Conservation (phyloP, 2,888 invertebrate species). For the Eretmocerus hayati region DNA sequence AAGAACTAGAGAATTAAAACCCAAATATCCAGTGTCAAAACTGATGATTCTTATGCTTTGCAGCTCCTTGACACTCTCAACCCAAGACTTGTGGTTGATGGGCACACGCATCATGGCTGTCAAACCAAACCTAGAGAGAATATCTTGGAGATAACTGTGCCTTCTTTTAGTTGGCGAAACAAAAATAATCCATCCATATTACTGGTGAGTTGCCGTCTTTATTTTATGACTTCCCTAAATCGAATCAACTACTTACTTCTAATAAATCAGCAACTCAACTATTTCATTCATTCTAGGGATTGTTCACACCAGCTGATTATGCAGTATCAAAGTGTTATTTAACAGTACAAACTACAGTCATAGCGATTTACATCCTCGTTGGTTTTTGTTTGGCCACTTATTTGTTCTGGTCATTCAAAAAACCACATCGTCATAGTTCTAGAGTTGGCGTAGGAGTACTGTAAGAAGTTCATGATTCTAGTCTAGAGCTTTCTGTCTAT, state of each 20-base stretch:
- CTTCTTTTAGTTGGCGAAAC: slow-evolving; percentile 96
- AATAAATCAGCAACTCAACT: slow-evolving; percentile 1
- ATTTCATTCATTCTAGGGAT: slow-evolving; percentile 54
- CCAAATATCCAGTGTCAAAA: too few species aligned
- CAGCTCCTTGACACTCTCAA: slow-evolving; percentile 55
- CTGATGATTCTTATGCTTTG: too few species aligned
- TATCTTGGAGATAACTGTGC: slow-evolving; percentile 71
- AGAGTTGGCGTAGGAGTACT: too few species aligned
- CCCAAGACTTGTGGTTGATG: slow-evolving; percentile 78
- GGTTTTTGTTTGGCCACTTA: too few species aligned
- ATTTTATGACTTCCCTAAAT: too few species aligned
- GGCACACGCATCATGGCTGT: slow-evolving; percentile 93
- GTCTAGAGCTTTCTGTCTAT: too few species aligned
- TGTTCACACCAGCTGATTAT: slow-evolving; percentile 66
- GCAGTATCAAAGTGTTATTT: slow-evolving; percentile 72
- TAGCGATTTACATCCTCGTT: slow-evolving; percentile 56
- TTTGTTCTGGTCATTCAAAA: too few species aligned
- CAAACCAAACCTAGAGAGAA: slow-evolving; percentile 52
- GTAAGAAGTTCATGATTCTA: too few species aligned
- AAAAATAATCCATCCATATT: slow-evolving; percentile 85
- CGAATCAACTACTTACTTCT: background rate
- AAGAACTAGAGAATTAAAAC: too few species aligned
- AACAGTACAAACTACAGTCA: slow-evolving; percentile 71
- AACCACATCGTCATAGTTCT: too few species aligned
- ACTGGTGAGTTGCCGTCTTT: slow-evolving; percentile 55